A percentile compares a stretch with the other conserved stretches of the same genome.
Conservation (phyloP, 2,888 invertebrate genomes). For the Thecocarcelia acutangulata region DNA sequence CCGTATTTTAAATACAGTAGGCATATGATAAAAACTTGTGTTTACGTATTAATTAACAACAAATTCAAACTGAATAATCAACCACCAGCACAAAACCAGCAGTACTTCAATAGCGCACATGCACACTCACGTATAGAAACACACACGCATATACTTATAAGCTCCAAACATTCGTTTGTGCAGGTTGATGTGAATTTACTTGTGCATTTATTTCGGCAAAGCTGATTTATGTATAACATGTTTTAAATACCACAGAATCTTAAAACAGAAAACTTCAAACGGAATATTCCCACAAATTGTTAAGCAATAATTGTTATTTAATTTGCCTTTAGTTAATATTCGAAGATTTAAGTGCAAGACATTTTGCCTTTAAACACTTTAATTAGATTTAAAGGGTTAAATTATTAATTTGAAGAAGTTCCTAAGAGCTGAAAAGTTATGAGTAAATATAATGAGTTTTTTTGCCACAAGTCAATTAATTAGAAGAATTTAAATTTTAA, state of each 20-base stretch:
- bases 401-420: too few species aligned
- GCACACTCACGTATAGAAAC: too few species aligned
- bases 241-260: constrained; percentile 16
- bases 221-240: background rate
- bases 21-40: constrained; percentile 11
- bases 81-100: constrained; percentile 16
- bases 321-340: background rate
- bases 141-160: too few species aligned
- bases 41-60: constrained; percentile 43
- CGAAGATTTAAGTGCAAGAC: too few species aligned
- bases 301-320: background rate
- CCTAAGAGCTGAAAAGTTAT: too few species aligned
- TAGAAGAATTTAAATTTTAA: too few species aligned
- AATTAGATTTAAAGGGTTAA: too few species aligned
- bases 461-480: too few species aligned
- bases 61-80: constrained; percentile 34
- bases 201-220: background rate
- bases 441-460: too few species aligned
- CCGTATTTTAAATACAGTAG: constrained; percentile 6
- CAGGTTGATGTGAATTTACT: background rate
- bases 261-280: background rate
- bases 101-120: constrained; percentile 1
- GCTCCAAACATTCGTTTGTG: background rate
- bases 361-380: too few species aligned
- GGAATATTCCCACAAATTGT: background rate